Evolutionary conservation across 2,888 invertebrate genomes (phyloP), one percentile per base, ranked within the genome.

Genomic region (Anaspis maculata): DNA sequence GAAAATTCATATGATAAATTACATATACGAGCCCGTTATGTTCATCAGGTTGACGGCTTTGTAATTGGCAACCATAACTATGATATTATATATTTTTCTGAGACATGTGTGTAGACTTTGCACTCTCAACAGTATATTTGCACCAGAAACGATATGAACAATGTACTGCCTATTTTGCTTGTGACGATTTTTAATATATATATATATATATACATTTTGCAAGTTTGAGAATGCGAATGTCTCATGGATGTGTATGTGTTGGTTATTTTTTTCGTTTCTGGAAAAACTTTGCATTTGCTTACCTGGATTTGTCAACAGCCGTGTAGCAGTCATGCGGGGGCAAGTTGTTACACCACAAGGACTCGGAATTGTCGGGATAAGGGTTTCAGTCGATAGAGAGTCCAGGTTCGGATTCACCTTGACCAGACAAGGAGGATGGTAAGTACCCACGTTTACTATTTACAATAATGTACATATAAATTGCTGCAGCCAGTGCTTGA

Each of bases 311-410:
- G 49, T 59, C 54, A 46, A 72, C 79, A 98, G 97, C 74, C 91
- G 96, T 66, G 96, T 94, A 58, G 92, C 97, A 59, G 96, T 98
- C 66, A 92, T 98, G 79, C 81, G 97, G 61, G 98, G 98, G 51
- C 88, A 90, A 71, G 95, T 98, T 60, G 81, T 94, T 51, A 87
- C 91, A 42, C 83, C 86, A 39, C 92, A 94, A 70, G 92, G 94
- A 45, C 80, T 92, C 50, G 94, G 96, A 49, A 85, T 99, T 70
- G 85, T 92, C 63, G 97, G 97, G 61, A 95, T 98, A 62, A 78
- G 96, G 50, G 95, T 99, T 37, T 90, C 91, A 43, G 92, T 97
- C 55, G 90, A 91, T 70, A 77, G 82, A 45, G 91, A 95, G 67
- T 85, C 92, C 27, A 77, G 89, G 51, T 91, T 95, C 69, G 97